phyloP scores from a whole-genome alignment of 1,140 invertebrate genomes.

The Bombus haemorrhoidalis region DNA sequence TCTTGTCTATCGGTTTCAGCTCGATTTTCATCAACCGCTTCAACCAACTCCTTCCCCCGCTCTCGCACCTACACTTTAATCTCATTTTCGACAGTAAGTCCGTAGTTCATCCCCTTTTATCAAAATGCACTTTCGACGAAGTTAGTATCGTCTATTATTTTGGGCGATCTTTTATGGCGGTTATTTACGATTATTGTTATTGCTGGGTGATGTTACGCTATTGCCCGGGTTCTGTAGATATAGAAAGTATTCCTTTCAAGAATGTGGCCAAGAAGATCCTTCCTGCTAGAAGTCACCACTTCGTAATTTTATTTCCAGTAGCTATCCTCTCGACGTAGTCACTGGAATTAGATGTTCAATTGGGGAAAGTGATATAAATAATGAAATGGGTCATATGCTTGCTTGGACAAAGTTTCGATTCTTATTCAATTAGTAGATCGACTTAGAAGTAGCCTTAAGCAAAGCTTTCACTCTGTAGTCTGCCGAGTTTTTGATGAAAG shows the following conservation, averaged over 20 bases:
- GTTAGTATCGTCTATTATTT: conserved; percentile 62
- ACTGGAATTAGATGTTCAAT: conserved; percentile 27
- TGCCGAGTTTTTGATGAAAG: not conserved
- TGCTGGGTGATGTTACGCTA: conserved; percentile 46
- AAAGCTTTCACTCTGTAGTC: not conserved
- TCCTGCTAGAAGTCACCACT: conserved; percentile 37
- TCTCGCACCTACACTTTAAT: conserved; percentile 31
- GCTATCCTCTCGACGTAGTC: not conserved
- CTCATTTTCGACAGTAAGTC: conserved; percentile 27
- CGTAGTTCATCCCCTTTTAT: conserved; percentile 42
- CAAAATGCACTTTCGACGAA: conserved; percentile 63
- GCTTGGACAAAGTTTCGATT: conserved; percentile 23
- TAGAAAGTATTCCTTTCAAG: conserved; percentile 45
- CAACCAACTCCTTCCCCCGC: not conserved
- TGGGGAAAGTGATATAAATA: not conserved
- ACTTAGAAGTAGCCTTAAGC: not conserved
- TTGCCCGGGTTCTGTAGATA: conserved; percentile 48
- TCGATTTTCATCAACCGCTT: not conserved
- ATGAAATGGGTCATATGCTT: not conserved
- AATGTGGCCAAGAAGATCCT: not conserved
- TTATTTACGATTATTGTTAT: conserved; percentile 75
- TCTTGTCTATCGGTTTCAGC: conserved; percentile 42
- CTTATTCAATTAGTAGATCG: conserved; percentile 23
- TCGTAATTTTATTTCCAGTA: conserved; percentile 33
- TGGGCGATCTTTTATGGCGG: conserved; percentile 69